phyloP scores from a whole-genome alignment of 2,888 invertebrate genomes.

The Amiota mariae region DNA sequence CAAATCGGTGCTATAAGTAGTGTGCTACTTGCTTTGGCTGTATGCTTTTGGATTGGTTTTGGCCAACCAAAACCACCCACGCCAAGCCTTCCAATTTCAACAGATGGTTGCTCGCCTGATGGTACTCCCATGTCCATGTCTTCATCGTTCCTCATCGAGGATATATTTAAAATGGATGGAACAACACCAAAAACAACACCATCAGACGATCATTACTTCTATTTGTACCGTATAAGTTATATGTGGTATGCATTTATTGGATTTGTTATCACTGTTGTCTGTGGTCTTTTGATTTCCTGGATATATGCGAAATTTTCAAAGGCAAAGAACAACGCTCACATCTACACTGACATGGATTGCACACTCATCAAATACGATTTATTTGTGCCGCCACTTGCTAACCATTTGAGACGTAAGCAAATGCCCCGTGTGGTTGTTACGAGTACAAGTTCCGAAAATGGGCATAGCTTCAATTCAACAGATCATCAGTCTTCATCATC shows the following conservation, averaged over 20 bases:
- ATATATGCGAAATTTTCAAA: slow-evolving; percentile 67
- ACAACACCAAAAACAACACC: slow-evolving; percentile 26
- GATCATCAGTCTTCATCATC: neutral
- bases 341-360: slow-evolving; percentile 63
- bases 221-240: slow-evolving; percentile 77
- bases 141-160: slow-evolving; percentile 27
- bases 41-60: slow-evolving; percentile 89
- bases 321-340: slow-evolving; percentile 64
- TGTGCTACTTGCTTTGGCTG: slow-evolving; percentile 78
- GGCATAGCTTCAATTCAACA: slow-evolving; percentile 32
- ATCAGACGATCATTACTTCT: slow-evolving; percentile 61
- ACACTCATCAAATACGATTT: slow-evolving; percentile 76
- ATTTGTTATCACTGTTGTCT: slow-evolving; percentile 74
- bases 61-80: slow-evolving; percentile 83
- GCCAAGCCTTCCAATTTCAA: slow-evolving; percentile 76
- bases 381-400: slow-evolving; percentile 77
- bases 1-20: slow-evolving; percentile 83
- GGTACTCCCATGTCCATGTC: neutral
- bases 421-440: slow-evolving; percentile 67
- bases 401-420: slow-evolving; percentile 70
- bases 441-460: slow-evolving; percentile 58
- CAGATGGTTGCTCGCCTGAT: slow-evolving; percentile 76
- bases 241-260: slow-evolving; percentile 81
- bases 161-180: slow-evolving; percentile 42
- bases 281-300: slow-evolving; percentile 76